Evolutionary conservation across 2,888 invertebrate genomes (phyloP).

Genomic region (Limulus polyphemus): DNA sequence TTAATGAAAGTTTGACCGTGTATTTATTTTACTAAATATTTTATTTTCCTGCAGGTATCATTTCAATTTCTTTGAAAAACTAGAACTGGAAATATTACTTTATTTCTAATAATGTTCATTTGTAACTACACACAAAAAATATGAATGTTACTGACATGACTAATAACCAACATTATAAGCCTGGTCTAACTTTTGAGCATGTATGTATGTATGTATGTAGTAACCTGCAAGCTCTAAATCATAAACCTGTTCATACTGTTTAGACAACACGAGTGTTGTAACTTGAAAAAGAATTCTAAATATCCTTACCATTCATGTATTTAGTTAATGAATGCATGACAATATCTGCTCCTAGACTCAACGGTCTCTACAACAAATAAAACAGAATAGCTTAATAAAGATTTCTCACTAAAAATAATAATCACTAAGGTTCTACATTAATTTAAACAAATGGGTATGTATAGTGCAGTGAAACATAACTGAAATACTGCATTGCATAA

Average conservation of each 20-base stretch:
- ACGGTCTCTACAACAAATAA: constrained; percentile 52
- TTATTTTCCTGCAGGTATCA: too few species aligned
- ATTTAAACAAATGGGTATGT: not conserved
- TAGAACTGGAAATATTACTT: too few species aligned
- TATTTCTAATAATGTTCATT: too few species aligned
- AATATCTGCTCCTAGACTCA: constrained; percentile 81
- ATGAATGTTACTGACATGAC: too few species aligned
- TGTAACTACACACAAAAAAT: too few species aligned
- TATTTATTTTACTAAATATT: too few species aligned
- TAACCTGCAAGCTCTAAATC: not conserved
- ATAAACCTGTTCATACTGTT: constrained; percentile 1
- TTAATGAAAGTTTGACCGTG: constrained; percentile 10
- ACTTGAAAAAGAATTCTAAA: not conserved
- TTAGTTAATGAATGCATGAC: constrained; percentile 87
- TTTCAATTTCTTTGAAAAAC: too few species aligned
- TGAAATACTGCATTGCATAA: too few species aligned
- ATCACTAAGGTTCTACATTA: too few species aligned
- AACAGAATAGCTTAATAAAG: not conserved
- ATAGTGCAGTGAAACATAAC: not conserved
- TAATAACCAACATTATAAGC: too few species aligned
- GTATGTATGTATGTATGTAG: too few species aligned
- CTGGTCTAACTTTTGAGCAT: too few species aligned
- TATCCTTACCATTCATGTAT: constrained; percentile 69
- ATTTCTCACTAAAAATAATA: not conserved
- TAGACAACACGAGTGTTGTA: not conserved